A percentile compares a stretch with the other conserved stretches of the same genome.
phyloP scores from a whole-genome alignment of 2,113 vertebrate species.

The Nesospiza acunhae region DNA sequence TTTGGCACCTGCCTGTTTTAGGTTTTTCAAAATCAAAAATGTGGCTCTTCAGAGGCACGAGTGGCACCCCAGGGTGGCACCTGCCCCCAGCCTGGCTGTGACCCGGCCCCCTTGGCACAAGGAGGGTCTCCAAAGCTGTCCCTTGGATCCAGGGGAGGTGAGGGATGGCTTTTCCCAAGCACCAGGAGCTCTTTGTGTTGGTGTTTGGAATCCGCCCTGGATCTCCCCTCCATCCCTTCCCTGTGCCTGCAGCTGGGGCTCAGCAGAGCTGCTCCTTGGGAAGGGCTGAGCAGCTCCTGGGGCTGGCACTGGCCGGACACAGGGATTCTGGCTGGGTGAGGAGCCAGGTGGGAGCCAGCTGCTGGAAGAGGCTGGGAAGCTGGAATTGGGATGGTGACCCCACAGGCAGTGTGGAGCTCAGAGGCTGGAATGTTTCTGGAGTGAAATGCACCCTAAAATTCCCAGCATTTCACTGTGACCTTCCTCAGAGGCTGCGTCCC shows the following conservation, averaged over 20 bases:
- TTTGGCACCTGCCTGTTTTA: fast-evolving
- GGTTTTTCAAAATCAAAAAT: not conserved
- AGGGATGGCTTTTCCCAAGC: not conserved
- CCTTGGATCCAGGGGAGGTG: not conserved
- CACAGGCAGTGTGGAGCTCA: fast-evolving
- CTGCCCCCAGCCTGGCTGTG: not conserved
- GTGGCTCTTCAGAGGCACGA: fast-evolving
- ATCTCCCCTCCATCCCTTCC: not conserved
- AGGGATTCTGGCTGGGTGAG: not conserved
- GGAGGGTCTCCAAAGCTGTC: fast-evolving
- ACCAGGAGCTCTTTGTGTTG: not conserved
- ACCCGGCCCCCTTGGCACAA: fast-evolving
- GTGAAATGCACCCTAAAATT: not conserved
- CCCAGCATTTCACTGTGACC: not conserved
- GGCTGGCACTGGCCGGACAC: not conserved
- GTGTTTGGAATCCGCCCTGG: not conserved
- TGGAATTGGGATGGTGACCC: not conserved
- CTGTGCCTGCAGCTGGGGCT: not conserved
- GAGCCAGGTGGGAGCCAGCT: not conserved
- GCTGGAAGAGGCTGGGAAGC: not conserved
- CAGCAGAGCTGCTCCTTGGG: not conserved
- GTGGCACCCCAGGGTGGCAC: not conserved
- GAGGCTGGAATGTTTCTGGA: not conserved
- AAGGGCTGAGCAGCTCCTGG: not conserved
- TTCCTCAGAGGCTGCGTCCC: not conserved